A percentile compares a stretch with the other conserved stretches of the same genome.
Evolutionary conservation across 2,113 vertebrate species (phyloP).

Genomic region (Mirounga angustirostris): DNA sequence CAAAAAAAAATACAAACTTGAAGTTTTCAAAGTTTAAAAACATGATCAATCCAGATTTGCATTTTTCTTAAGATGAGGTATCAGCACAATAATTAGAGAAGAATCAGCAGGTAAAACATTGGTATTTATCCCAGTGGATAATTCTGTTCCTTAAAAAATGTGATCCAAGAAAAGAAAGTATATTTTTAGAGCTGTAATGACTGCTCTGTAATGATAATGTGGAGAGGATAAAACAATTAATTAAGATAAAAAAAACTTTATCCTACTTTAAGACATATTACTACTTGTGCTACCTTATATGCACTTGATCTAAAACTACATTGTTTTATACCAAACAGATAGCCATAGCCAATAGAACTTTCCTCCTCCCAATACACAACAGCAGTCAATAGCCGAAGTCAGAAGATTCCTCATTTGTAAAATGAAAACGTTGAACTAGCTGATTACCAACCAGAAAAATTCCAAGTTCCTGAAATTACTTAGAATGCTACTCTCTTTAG

Average conservation of each 20-base stretch:
- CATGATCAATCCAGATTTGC: neutral
- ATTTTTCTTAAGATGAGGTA: neutral
- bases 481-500: neutral
- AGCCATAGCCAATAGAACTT: neutral
- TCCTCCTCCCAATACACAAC: neutral
- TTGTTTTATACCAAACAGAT: neutral
- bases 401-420: neutral
- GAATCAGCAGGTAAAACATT: constrained; percentile 24
- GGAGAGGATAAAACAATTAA: neutral
- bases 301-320: neutral
- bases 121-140: neutral
- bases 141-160: constrained; percentile 49
- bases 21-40: constrained; percentile 56
- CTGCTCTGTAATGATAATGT: neutral
- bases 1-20: constrained; percentile 10
- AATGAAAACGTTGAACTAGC: neutral
- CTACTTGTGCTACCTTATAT: neutral
- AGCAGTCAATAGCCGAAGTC: neutral
- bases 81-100: constrained; percentile 28
- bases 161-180: neutral
- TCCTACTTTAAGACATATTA: neutral
- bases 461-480: neutral
- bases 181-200: neutral
- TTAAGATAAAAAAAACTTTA: constrained; percentile 7
- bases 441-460: neutral